phyloP scores from a whole-genome alignment of 64 coral and sea anemone genomes.

The Porites lutea region DNA sequence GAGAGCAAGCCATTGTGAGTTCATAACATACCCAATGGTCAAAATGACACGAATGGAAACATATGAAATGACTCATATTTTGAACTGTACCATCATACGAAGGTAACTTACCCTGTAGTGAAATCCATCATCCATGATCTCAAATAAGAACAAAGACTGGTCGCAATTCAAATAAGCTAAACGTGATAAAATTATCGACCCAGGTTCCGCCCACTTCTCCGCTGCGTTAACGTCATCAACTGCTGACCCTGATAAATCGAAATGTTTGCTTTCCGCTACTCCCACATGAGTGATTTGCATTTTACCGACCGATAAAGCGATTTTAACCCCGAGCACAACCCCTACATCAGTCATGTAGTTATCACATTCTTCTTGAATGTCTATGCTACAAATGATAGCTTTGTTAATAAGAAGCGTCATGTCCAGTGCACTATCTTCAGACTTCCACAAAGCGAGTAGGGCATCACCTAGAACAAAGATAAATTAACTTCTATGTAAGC shows the following conservation, averaged over 20 bases:
- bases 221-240: constrained; percentile 94
- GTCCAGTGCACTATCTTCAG: constrained; percentile 43
- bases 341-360: constrained; percentile 99
- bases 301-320: constrained; percentile 89
- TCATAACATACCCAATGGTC: no score
- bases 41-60: not conserved
- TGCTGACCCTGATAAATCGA: constrained; percentile 90
- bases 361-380: constrained; percentile 96
- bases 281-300: constrained; percentile 96
- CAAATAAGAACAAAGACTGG: constrained; percentile 83
- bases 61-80: no score
- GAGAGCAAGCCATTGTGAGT: no score
- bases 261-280: constrained; percentile 90
- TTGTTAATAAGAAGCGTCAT: constrained; percentile 86
- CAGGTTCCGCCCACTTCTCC: constrained; percentile 95
- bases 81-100: not conserved
- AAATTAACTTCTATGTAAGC: not conserved
- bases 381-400: constrained; percentile 94
- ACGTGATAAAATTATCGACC: constrained; percentile 87
- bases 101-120: constrained; percentile 82
- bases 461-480: constrained; percentile 74
- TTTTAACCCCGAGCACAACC: constrained; percentile 93
- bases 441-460: constrained; percentile 88
- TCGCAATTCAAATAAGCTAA: constrained; percentile 89
- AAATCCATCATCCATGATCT: constrained; percentile 82